phyloP scores from a whole-genome alignment of 1,140 invertebrate species.

The Anastrepha obliqua region DNA sequence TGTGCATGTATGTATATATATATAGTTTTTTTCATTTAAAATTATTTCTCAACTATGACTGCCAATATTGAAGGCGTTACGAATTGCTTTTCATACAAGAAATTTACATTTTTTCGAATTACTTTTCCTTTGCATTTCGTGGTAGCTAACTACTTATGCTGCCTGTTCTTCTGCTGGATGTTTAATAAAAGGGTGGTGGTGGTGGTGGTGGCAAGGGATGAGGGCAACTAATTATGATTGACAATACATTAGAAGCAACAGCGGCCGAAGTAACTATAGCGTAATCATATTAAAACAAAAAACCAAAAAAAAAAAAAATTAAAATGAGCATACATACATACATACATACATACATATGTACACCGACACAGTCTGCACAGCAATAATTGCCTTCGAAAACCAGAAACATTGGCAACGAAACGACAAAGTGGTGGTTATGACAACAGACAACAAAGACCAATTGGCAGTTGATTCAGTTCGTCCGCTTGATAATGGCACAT shows the following conservation, averaged over 20 bases:
- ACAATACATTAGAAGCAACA: conserved; percentile 4
- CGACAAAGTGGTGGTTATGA: conserved; percentile 29
- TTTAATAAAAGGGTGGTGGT: neutral
- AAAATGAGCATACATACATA: neutral
- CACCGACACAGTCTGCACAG: neutral
- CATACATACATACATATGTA: neutral
- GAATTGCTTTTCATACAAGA: conserved; percentile 3
- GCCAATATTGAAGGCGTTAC: conserved; percentile 45
- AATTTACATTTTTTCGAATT: conserved; percentile 7
- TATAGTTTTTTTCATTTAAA: too few species aligned
- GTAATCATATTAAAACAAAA: conserved; percentile 12
- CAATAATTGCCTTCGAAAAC: neutral
- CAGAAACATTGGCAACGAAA: neutral
- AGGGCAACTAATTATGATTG: conserved; percentile 53
- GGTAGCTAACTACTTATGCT: neutral
- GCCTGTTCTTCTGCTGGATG: neutral
- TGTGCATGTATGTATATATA: too few species aligned
- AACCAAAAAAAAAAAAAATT: conserved; percentile 13
- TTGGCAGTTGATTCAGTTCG: conserved; percentile 49
- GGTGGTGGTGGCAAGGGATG: neutral
- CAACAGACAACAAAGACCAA: neutral
- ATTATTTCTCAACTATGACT: neutral
- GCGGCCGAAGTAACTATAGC: neutral
- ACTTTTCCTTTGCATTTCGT: neutral
- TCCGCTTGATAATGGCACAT: conserved; percentile 43